phyloP scores from a whole-genome alignment of 2,797 vertebrate species.

The Carcharodon carcharias region DNA sequence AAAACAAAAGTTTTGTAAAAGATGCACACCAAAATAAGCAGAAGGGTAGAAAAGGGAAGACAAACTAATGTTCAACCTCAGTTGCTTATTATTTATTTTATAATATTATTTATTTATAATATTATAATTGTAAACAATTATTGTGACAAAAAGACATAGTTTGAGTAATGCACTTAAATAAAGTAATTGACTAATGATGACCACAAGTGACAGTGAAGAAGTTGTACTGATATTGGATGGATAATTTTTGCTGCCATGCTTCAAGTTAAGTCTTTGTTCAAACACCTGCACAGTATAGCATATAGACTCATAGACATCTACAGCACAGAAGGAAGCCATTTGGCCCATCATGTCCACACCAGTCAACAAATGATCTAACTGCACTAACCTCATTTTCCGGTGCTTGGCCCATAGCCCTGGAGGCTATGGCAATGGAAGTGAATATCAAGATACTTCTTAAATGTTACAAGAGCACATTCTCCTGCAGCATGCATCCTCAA shows the following conservation, averaged over 20 bases:
- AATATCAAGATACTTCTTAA: too few relatives aligned
- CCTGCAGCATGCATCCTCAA: not conserved
- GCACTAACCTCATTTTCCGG: too few relatives aligned
- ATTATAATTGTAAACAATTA: not conserved
- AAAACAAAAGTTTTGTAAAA: not conserved
- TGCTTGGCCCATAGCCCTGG: too few relatives aligned
- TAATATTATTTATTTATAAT: too few relatives aligned
- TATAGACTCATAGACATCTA: too few relatives aligned
- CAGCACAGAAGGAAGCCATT: too few relatives aligned
- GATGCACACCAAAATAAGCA: not conserved
- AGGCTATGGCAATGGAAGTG: too few relatives aligned
- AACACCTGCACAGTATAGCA: not conserved
- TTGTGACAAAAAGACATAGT: not conserved
- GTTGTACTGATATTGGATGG: not conserved
- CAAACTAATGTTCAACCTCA: not conserved
- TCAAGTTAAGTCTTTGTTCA: not conserved
- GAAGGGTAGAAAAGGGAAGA: not conserved
- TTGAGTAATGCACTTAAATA: not conserved
- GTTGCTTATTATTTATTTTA: not conserved
- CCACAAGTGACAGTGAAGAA: not conserved
- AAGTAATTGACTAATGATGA: not conserved
- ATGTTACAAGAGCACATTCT: too few relatives aligned
- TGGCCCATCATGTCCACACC: too few relatives aligned
- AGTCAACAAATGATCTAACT: too few relatives aligned
- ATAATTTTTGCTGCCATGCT: not conserved